Conservation (phyloP, 2,888 invertebrate genomes). For the Xestoiulus laeticollis region DNA sequence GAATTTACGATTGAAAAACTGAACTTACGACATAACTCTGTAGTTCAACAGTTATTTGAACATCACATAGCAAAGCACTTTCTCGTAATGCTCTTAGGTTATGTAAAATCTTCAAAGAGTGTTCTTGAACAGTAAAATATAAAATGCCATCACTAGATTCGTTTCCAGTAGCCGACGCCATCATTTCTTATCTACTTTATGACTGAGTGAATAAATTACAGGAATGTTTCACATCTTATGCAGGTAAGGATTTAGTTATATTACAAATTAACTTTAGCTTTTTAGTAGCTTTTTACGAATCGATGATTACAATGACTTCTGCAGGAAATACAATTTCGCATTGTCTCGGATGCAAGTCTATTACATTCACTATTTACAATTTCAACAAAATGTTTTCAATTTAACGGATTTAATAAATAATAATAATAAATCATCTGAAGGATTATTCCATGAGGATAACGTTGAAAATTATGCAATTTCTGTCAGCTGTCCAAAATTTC, state of each 20-base stretch:
- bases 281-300: background rate
- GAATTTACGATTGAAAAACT: background rate
- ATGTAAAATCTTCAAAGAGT: slow-evolving; percentile 36
- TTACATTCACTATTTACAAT: background rate
- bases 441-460: background rate
- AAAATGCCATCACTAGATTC: background rate
- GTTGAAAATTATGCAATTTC: background rate
- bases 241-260: background rate
- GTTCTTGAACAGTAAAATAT: slow-evolving; percentile 43
- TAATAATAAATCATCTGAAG: background rate
- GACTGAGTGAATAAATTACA: background rate
- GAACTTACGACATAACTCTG: slow-evolving; percentile 49
- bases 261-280: background rate
- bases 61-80: slow-evolving; percentile 48
- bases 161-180: background rate
- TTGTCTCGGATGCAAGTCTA: background rate
- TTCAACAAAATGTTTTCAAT: background rate
- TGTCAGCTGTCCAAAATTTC: background rate
- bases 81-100: slow-evolving; percentile 45
- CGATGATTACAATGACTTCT: background rate
- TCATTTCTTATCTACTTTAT: background rate
- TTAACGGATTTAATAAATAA: background rate
- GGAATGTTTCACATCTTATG: background rate
- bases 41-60: slow-evolving; percentile 49
- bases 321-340: background rate